A percentile compares a stretch with the other conserved stretches of the same genome.
phyloP scores from a whole-genome alignment of 2,888 invertebrate genomes.

The Esperia sulphurella region DNA sequence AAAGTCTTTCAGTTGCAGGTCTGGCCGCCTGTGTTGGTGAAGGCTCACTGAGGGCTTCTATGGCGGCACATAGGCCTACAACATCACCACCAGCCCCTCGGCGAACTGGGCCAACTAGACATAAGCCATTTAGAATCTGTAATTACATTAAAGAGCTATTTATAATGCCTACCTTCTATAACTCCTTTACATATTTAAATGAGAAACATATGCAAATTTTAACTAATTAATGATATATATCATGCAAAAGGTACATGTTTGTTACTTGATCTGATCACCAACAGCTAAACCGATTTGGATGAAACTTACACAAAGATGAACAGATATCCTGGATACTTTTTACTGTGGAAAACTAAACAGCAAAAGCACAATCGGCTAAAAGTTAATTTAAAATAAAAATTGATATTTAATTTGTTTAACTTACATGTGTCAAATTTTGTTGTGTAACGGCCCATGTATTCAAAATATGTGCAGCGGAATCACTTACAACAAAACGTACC shows the following conservation, averaged over 20 bases:
- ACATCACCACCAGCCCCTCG: conserved; percentile 80
- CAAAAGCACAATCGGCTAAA: not conserved
- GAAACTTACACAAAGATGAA: too few species aligned
- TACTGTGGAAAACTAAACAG: not conserved
- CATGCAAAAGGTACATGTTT: too few species aligned
- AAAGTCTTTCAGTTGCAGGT: conserved; percentile 47
- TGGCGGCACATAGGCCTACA: conserved; percentile 91
- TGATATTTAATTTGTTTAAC: conserved; percentile 34
- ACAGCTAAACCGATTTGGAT: too few species aligned
- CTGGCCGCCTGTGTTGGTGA: conserved; percentile 85
- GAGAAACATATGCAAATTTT: too few species aligned
- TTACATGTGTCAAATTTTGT: conserved; percentile 92
- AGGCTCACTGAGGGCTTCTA: conserved; percentile 90
- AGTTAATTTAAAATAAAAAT: not conserved
- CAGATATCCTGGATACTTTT: too few species aligned
- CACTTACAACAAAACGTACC: conserved; percentile 93
- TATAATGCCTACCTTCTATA: too few species aligned
- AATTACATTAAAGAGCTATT: not conserved
- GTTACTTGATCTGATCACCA: too few species aligned
- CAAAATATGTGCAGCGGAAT: conserved; percentile 89
- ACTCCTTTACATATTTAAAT: too few species aligned
- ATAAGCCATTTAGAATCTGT: conserved; percentile 90
- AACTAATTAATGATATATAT: too few species aligned
- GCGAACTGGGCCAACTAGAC: conserved; percentile 89
- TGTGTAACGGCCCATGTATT: conserved; percentile 91